Evolutionary conservation across 2,113 vertebrate species (phyloP).

Genomic region (Apteryx owenii): DNA sequence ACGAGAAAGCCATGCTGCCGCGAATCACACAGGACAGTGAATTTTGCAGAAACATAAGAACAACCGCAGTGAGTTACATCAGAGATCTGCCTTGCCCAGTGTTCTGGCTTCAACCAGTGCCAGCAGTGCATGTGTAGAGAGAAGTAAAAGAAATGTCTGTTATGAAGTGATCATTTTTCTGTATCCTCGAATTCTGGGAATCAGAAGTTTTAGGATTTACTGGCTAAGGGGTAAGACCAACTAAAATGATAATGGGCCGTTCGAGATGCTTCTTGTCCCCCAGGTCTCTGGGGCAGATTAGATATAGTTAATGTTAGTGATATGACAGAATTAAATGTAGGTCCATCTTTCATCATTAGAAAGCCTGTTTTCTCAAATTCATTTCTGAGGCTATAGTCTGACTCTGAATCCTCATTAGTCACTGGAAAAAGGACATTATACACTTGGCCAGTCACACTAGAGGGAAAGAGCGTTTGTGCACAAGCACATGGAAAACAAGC

Average conservation of each 20-base stretch:
- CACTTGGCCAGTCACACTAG: not conserved
- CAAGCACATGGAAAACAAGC: fast-evolving
- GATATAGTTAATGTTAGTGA: not conserved
- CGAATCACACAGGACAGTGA: too few relatives aligned
- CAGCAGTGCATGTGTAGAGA: not conserved
- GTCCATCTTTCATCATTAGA: not conserved
- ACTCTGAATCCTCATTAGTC: not conserved
- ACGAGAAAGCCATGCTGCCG: not conserved
- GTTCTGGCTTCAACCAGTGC: not conserved
- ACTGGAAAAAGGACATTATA: not conserved
- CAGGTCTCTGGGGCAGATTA: not conserved
- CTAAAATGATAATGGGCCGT: not conserved
- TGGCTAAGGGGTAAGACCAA: not conserved
- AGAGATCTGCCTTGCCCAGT: not conserved
- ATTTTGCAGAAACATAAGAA: too few relatives aligned
- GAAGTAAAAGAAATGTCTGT: not conserved
- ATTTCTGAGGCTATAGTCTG: not conserved
- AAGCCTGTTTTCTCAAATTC: not conserved
- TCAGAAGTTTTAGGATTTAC: not conserved
- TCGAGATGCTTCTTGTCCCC: not conserved
- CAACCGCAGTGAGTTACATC: not conserved
- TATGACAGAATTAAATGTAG: not conserved
- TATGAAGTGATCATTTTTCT: not conserved
- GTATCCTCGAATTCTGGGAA: not conserved
- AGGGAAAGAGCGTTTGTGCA: not conserved